Conservation (phyloP, 2,888 invertebrate species). For the Microctonus hyperodae region DNA sequence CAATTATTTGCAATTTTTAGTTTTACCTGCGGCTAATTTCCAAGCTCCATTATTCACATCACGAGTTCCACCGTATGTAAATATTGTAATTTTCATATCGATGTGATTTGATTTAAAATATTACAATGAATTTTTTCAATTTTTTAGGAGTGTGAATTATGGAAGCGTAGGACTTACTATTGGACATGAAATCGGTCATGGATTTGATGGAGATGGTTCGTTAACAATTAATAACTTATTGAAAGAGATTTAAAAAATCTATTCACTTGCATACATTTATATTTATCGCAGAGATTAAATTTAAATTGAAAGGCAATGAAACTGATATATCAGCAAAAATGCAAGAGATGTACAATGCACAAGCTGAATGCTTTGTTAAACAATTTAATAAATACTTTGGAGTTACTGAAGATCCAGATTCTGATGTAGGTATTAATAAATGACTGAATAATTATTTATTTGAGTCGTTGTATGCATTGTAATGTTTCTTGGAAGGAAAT, state of each 20-base stretch:
- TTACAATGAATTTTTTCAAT: slow-evolving; percentile 28
- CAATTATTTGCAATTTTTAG: not conserved
- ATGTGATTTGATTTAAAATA: slow-evolving; percentile 60
- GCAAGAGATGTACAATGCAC: slow-evolving; percentile 34
- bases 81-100: slow-evolving; percentile 37
- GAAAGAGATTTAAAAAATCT: not conserved
- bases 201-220: not conserved
- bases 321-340: slow-evolving; percentile 22
- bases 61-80: slow-evolving; percentile 51
- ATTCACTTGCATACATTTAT: not conserved
- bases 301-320: slow-evolving; percentile 9
- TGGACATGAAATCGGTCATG: slow-evolving; percentile 35
- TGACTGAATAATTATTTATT: not conserved
- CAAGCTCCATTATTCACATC: slow-evolving; percentile 39
- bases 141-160: slow-evolving; percentile 33
- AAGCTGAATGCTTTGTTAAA: slow-evolving; percentile 39
- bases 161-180: slow-evolving; percentile 27
- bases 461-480: not conserved
- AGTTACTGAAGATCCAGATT: not conserved
- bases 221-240: not conserved
- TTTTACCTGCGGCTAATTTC: slow-evolving; percentile 33
- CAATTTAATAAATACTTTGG: slow-evolving; percentile 37
- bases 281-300: slow-evolving; percentile 24
- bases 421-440: not conserved
- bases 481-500: not conserved